phyloP scores from a whole-genome alignment of 2,797 vertebrate species.

The Paramormyrops hopkinsi region DNA sequence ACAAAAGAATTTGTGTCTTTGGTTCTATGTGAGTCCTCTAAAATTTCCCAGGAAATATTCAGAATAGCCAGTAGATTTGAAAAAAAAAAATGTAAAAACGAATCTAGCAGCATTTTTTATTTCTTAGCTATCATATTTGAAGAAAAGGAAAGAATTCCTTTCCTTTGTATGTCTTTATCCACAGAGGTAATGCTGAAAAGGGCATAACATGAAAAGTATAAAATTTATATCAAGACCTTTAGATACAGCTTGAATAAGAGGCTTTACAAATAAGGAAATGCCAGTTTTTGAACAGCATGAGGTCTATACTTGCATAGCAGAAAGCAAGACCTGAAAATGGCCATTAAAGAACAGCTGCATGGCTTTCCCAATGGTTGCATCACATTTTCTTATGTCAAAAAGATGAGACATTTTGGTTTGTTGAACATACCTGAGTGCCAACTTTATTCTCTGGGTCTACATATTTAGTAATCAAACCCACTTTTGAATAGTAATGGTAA shows the following conservation, averaged over 20 bases:
- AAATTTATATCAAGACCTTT: conserved; percentile 12
- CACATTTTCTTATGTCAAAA: background rate
- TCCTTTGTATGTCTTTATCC: conserved; percentile 31
- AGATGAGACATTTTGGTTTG: background rate
- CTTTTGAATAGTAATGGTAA: background rate
- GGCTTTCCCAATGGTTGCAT: background rate
- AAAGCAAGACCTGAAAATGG: background rate
- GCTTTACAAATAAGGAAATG: background rate
- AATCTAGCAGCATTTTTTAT: conserved; percentile 42
- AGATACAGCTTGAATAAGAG: background rate
- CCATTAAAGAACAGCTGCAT: background rate
- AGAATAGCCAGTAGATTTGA: conserved; percentile 34
- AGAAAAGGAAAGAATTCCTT: conserved; percentile 33
- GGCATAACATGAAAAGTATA: background rate
- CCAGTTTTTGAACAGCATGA: background rate
- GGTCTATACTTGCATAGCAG: background rate
- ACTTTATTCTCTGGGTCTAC: background rate
- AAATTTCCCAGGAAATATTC: conserved; percentile 24
- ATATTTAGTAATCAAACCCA: background rate
- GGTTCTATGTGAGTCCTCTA: background rate
- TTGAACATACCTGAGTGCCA: background rate
- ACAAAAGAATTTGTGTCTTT: background rate
- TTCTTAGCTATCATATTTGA: conserved; percentile 48
- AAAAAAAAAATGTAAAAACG: conserved; percentile 21
- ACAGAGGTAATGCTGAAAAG: conserved; percentile 35